Evolutionary conservation across 2,113 vertebrate genomes (phyloP), one percentile per base, ranked within the genome.

Genomic region (Actenoides hombroni): DNA sequence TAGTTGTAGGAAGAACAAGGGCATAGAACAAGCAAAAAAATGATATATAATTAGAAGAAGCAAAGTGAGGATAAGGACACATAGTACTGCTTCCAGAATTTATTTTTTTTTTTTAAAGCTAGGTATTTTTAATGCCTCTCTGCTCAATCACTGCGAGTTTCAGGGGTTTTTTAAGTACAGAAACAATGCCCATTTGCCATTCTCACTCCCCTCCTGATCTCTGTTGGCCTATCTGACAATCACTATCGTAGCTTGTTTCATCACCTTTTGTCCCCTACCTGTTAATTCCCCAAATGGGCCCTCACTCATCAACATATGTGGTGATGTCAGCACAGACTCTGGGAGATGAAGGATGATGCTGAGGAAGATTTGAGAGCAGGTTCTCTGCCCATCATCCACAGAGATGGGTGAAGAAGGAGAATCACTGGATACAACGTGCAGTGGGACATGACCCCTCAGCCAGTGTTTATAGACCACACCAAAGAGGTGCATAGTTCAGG

Each of bases 281-380:
- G 64, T 18, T 4, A 1, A 35, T 42, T 42, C 29, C 53, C 46
- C 20, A 49, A 9, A 39, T 0, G 16, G 16, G 37, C 1, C 23
- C 13, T 53, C 2, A 0, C 6, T 11, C 51, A 76, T 53, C 16
- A 48, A 9, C 0, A 0, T 5, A 54, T 12, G 4, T 5, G 33
- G 16, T 2, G 17, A 56, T 25, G 23, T 5, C 56, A 56, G 14
- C 18, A 37, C 28, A 24, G 67, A 13, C 44, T 51, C 40, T 21
- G 28, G 44, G 26, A 48, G 28, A 24, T 68, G 54, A 61, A 67
- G 31, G 13, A 74, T 13, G 31, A 33, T 44, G 17, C 18, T 37
- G 57, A 13, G 12, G 15, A 10, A 71, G 15, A 61, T 11, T 29
- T 26, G 33, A 29, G 23, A 86, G 56, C 16, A 40, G 13, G 16